Evolutionary conservation across 2,113 vertebrate species (phyloP), one percentile per base, ranked within the genome.

Genomic region (Gopherus flavomarginatus): DNA sequence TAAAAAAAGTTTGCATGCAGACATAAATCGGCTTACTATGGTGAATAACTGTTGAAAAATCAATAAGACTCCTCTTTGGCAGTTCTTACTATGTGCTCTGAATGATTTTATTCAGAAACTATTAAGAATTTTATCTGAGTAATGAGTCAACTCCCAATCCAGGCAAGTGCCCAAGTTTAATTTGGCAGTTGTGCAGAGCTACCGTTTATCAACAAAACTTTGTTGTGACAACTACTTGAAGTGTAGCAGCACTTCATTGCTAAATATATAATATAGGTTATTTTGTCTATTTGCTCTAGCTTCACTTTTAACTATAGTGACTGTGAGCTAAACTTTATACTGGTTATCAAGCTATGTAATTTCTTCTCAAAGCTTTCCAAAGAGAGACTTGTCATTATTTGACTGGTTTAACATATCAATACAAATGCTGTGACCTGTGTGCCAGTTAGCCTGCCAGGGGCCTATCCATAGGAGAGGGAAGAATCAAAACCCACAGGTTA

Each of bases 371-470:
- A 96, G 62, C 26, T 31, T 90, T 49, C 12, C 27, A 52, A 52
- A 27, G 79, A 69, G 12, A 53, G 1, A 38, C 0, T 0, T 65
- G 1, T 5, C 24, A 52, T 52, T 59, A 44, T 62, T 90, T 90
- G 26, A 8, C 5, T 82, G 87, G 19, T 38, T 11, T 75, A 53
- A 77, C 3, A 82, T 57, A 94, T 8, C 5, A 83, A 31, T 5
- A 31, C 11, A 50, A 52, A 2, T n/a, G 44, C 9, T 81, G 56
- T 89, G 81, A 78, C 49, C 8, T 2, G 0, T 78, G 26, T 21
- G 65, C 80, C 11, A 42, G 6, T 49, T 38, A 85, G 50, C 38
- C 31, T 79, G 24, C 6, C 4, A 42, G 72, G 44, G 87, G 65
- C 1, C 6, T 50, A n/a, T 49, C 44, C 29, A 29, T 87, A 90